phyloP scores from a whole-genome alignment of 2,113 vertebrate species.

The Donacobius atricapilla region DNA sequence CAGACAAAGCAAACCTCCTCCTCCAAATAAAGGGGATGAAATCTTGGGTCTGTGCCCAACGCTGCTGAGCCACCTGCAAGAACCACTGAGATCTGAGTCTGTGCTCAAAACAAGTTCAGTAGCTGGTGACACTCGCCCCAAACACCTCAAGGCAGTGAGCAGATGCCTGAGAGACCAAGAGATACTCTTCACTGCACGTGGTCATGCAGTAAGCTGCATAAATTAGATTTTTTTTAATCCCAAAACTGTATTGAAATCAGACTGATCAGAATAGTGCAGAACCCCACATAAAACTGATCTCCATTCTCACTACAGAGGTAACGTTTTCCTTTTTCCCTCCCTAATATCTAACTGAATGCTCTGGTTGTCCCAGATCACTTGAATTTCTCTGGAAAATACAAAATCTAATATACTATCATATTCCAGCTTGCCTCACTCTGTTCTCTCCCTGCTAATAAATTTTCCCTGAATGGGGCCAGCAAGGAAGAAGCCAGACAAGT shows the following conservation, averaged over 20 bases:
- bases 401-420: not conserved
- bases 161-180: not conserved
- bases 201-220: not conserved
- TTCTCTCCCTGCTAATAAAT: not conserved
- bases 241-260: not conserved
- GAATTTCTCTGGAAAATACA: not conserved
- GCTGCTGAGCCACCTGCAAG: not conserved
- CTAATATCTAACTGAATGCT: not conserved
- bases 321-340: not conserved
- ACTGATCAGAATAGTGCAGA: not conserved
- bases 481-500: not conserved
- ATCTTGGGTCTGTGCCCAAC: not conserved
- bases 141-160: not conserved
- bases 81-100: not conserved
- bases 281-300: not conserved
- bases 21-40: not conserved
- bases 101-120: not conserved
- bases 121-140: not conserved
- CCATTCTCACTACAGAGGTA: not conserved
- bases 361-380: not conserved
- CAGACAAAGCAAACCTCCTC: not conserved
- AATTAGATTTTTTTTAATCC: not conserved
- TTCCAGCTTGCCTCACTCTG: not conserved
- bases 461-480: not conserved
- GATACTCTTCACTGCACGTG: not conserved